A percentile compares a stretch with the other conserved stretches of the same genome.
phyloP scores from a whole-genome alignment of 2,113 vertebrate genomes.

The Callionymus lyra region DNA sequence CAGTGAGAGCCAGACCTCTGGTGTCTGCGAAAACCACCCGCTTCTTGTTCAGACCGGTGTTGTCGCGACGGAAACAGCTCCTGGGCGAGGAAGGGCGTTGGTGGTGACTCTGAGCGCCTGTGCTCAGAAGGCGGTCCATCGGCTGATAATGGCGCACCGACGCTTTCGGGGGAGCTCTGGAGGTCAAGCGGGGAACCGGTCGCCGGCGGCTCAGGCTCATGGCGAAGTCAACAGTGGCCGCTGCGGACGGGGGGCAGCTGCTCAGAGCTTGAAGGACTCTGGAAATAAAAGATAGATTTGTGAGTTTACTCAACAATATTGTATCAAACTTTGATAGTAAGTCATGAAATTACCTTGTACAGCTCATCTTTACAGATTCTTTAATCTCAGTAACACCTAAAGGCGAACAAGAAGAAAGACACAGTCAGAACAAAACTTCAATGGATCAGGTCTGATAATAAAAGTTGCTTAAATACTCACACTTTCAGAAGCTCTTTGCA shows the following conservation, averaged over 20 bases:
- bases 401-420: too few species aligned
- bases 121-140: background rate
- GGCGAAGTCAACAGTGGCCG: constrained; percentile 54
- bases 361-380: constrained; percentile 27
- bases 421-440: too few species aligned
- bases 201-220: constrained; percentile 43
- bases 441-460: too few species aligned
- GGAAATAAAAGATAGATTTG: constrained; percentile 6
- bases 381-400: too few species aligned
- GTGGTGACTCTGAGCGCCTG: constrained; percentile 10
- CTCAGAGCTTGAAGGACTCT: constrained; percentile 51
- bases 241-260: constrained; percentile 3
- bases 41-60: constrained; percentile 53
- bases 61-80: constrained; percentile 27
- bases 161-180: constrained; percentile 14
- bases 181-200: constrained; percentile 31
- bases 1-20: constrained; percentile 63
- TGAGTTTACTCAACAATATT: too few species aligned
- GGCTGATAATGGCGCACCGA: background rate
- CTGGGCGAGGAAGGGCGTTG: constrained; percentile 23
- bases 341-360: constrained; percentile 32
- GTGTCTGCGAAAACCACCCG: constrained; percentile 71
- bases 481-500: too few species aligned
- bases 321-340: too few species aligned
- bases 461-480: too few species aligned